These are phyloP conservation scores for Pseudochaenichthys georgianus DNA, from an alignment of 2,797 vertebrate species.

Conservation along the genomic window DNA sequence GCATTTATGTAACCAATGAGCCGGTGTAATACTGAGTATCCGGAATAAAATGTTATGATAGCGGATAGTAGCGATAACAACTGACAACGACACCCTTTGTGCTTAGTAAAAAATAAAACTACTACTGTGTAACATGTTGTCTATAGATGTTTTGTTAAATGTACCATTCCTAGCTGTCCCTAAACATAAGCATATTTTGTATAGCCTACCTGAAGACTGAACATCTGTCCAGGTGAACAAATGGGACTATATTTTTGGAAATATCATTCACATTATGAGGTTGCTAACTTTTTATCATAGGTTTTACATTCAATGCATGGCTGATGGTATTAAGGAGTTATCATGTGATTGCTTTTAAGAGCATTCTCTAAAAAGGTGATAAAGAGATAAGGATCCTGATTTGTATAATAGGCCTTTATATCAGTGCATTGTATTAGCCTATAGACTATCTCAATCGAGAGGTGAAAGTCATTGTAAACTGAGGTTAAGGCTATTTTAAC, in stretches of 20 bases:
- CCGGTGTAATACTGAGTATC: too few relatives aligned
- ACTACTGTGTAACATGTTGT: not conserved
- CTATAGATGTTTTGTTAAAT: not conserved
- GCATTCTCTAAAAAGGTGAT: not conserved
- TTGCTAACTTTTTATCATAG: not conserved
- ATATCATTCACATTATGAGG: not conserved
- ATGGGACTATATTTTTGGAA: not conserved
- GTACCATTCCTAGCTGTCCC: not conserved
- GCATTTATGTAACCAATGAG: slow-evolving; percentile 10
- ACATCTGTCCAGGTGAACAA: not conserved
- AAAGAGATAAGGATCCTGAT: not conserved
- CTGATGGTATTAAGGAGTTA: not conserved
- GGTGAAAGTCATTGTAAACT: not conserved
- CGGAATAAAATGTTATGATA: not conserved
- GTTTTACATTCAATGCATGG: not conserved
- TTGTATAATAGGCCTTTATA: not conserved
- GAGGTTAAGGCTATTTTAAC: not conserved
- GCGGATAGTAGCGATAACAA: not conserved
- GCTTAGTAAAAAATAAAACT: not conserved
- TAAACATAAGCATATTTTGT: slow-evolving; percentile 30
- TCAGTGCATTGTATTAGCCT: not conserved
- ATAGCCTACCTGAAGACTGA: not conserved
- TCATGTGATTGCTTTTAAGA: not conserved
- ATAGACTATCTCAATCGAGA: not conserved
- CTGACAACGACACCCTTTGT: not conserved